Evolutionary conservation across 2,888 invertebrate genomes (phyloP).

Genomic region (Diplazon laetatorius): DNA sequence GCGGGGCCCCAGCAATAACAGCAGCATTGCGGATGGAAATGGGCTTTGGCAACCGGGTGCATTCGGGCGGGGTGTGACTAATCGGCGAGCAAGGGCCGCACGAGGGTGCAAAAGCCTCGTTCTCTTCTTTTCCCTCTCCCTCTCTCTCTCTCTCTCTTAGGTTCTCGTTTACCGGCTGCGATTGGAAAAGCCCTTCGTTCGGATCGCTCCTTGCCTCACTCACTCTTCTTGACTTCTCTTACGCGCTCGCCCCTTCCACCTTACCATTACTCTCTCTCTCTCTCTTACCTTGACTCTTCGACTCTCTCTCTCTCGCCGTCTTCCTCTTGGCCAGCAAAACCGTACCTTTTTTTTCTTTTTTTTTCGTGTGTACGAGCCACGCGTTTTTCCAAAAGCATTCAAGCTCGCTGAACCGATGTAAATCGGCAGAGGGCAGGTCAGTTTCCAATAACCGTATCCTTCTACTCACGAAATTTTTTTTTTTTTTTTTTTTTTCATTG

Average conservation of each 20-base stretch:
- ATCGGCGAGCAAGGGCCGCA: slow-evolving; percentile 67
- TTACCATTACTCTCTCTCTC: neutral
- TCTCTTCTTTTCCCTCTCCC: slow-evolving; percentile 45
- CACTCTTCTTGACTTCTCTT: slow-evolving; percentile 22
- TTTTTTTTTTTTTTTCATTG: no score
- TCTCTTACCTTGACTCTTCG: neutral
- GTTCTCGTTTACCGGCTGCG: slow-evolving; percentile 42
- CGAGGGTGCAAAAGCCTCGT: slow-evolving; percentile 64
- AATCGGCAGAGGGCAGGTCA: slow-evolving; percentile 75
- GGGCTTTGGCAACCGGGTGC: slow-evolving; percentile 64
- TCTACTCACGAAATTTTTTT: slow-evolving; percentile 52
- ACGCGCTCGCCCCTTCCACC: neutral
- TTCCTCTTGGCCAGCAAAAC: neutral
- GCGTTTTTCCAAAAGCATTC: slow-evolving; percentile 72
- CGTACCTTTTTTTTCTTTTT: no score
- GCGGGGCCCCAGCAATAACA: slow-evolving; percentile 11
- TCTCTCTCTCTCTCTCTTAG: slow-evolving; percentile 44
- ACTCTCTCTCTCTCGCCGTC: neutral
- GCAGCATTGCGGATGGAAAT: slow-evolving; percentile 46
- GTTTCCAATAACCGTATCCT: slow-evolving; percentile 63
- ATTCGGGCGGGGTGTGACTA: slow-evolving; percentile 68
- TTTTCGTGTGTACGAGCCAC: slow-evolving; percentile 58
- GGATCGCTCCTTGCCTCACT: slow-evolving; percentile 24
- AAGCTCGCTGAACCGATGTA: slow-evolving; percentile 75
- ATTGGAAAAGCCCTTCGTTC: slow-evolving; percentile 37